phyloP scores from a whole-genome alignment of 2,113 vertebrate species.

The Hydropotes inermis region DNA sequence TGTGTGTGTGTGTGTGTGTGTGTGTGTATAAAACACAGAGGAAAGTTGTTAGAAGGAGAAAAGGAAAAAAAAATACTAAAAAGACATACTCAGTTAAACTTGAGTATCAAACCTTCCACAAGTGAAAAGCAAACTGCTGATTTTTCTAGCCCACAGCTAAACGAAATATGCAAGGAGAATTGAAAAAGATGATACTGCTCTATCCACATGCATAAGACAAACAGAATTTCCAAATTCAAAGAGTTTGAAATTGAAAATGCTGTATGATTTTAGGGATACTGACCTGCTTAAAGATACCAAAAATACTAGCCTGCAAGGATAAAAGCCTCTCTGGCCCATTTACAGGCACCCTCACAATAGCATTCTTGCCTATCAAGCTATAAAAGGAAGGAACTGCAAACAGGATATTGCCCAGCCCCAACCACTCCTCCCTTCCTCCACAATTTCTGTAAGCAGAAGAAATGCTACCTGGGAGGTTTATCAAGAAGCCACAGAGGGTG shows the following conservation, averaged over 20 bases:
- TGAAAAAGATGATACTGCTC: background rate
- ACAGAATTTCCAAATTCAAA: background rate
- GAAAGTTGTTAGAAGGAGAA: background rate
- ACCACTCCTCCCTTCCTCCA: slow-evolving; percentile 61
- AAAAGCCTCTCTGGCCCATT: background rate
- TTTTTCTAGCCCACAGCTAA: background rate
- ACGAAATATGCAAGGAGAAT: background rate
- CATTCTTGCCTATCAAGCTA: background rate
- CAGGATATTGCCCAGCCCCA: slow-evolving; percentile 54
- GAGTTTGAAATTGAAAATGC: background rate
- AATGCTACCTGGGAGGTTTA: background rate
- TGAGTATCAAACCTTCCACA: background rate
- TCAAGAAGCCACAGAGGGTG: background rate
- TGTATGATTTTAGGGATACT: background rate
- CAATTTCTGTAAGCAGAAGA: background rate
- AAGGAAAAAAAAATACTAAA: background rate
- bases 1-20: background rate
- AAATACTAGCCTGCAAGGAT: background rate
- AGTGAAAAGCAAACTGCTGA: background rate
- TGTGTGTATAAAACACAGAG: background rate
- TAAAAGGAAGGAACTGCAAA: slow-evolving; percentile 53
- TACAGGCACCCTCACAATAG: slow-evolving; percentile 29
- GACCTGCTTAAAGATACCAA: slow-evolving; percentile 10
- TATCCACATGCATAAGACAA: background rate
- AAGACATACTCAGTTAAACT: background rate